Conservation (phyloP, 1,140 invertebrate species). For the Pectinophora gossypiella region DNA sequence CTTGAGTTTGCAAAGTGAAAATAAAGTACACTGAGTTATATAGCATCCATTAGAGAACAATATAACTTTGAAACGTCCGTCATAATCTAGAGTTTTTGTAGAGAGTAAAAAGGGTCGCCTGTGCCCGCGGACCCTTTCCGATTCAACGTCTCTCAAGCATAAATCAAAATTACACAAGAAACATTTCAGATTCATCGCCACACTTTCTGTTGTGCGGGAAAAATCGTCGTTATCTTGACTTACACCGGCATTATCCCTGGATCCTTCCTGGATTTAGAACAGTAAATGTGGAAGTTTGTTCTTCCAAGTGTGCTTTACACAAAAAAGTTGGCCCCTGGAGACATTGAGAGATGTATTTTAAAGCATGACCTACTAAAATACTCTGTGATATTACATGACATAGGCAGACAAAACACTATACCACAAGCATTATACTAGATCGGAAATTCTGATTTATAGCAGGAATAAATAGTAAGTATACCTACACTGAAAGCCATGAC, state of each 20-base stretch:
- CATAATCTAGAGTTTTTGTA: slow-evolving; percentile 24
- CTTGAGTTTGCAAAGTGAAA: too few relatives aligned
- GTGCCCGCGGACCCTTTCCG: slow-evolving; percentile 13
- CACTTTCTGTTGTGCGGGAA: background rate
- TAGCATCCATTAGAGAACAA: background rate
- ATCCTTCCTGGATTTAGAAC: background rate
- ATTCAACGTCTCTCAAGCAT: slow-evolving; percentile 23
- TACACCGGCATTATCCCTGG: background rate
- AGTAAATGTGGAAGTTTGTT: background rate
- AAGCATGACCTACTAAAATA: too few relatives aligned
- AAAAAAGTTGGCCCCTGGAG: too few relatives aligned
- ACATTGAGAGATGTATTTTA: too few relatives aligned
- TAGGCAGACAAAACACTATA: too few relatives aligned
- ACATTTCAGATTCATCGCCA: slow-evolving; percentile 23
- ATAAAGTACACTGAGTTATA: too few relatives aligned
- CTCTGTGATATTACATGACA: too few relatives aligned
- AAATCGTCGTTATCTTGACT: background rate
- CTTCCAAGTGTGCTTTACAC: too few relatives aligned
- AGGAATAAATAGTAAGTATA: too few relatives aligned
- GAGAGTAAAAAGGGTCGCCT: slow-evolving; percentile 32
- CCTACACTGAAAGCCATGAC: too few relatives aligned
- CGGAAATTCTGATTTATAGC: too few relatives aligned
- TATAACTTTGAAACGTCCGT: slow-evolving; percentile 24
- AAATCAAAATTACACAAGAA: slow-evolving; percentile 49
- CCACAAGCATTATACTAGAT: too few relatives aligned